Evolutionary conservation across 2,113 vertebrate species (phyloP), one percentile per base, ranked within the genome.

Genomic region (Hippocampus guttulatus): DNA sequence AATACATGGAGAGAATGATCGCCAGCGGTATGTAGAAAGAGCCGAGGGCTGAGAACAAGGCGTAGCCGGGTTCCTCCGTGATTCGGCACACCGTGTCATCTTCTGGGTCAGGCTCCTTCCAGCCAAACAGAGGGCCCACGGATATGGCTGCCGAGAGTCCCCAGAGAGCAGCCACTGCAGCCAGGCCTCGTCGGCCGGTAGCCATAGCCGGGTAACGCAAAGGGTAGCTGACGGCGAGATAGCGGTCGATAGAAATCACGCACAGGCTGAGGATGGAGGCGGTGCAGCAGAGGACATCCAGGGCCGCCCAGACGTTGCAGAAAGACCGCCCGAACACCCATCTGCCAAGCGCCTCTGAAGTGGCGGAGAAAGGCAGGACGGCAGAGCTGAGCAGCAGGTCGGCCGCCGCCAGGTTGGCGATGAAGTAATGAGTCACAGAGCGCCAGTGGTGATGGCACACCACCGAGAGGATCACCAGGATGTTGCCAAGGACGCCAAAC

Each of bases 251-350:
- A 3, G 97, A 99, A 91, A 99, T 99, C 76, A 95, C 93, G 14
- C 95, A 98, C 51, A 99, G 92, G 75, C 95, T 95, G 88, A 99
- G 93, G 83, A 98, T 98, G 83, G 97, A 99, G 6, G 97, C 97
- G 0, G 96, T 97, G 91, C 96, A 98, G 85, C 97, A 99, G 0
- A 99, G 93, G 16, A 99, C 97, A 0, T 99, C 97, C 11, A 99
- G 93, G 0, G 96, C 96, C 0, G 96, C 95, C 97, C 97, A 99
- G 68, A 94, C 93, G 10, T 90, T 94, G 90, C 97, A 99, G 82
- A 99, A 95, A 58, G 92, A 83, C 16, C 95, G 92, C 10, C 97
- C 96, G 0, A 99, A 98, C 65, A 92, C 92, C 97, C 97, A 99
- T 75, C 93, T 92, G 27, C 94, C 96, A 21, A 95, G 85, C 52